Evolutionary conservation across 2,113 vertebrate species (phyloP).

Genomic region (Diphyllodes magnificus): DNA sequence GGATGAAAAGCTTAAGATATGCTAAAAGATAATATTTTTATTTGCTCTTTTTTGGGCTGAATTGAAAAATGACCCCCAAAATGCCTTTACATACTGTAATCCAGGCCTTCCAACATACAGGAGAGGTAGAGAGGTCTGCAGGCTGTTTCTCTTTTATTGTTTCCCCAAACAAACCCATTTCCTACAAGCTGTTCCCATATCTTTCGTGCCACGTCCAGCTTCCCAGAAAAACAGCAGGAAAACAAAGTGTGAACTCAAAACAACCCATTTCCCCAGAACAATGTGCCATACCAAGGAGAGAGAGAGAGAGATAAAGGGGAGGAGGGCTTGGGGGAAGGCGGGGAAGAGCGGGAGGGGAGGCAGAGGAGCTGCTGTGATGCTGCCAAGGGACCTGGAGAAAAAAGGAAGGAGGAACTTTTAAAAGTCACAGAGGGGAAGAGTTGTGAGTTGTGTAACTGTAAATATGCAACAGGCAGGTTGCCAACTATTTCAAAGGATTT

Average conservation of each 20-base stretch:
- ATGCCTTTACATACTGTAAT: not conserved
- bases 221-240: slow-evolving; percentile 64
- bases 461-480: not conserved
- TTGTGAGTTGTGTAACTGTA: slow-evolving; percentile 32
- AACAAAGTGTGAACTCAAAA: slow-evolving; percentile 67
- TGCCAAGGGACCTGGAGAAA: not conserved
- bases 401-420: slow-evolving; percentile 50
- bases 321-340: not conserved
- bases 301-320: not conserved
- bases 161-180: slow-evolving; percentile 50
- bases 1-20: not conserved
- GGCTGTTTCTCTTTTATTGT: slow-evolving; percentile 1
- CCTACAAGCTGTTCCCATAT: slow-evolving; percentile 48
- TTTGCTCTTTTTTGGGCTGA: not conserved
- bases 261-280: slow-evolving; percentile 56
- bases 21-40: not conserved
- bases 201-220: slow-evolving; percentile 34
- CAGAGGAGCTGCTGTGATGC: not conserved
- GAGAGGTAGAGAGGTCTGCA: not conserved
- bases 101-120: not conserved
- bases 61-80: not conserved
- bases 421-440: slow-evolving; percentile 42
- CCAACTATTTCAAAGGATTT: slow-evolving; percentile 56
- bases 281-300: not conserved
- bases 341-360: not conserved